A percentile compares a stretch with the other conserved stretches of the same genome.
phyloP scores from a whole-genome alignment of 53 echinoderm and acorn worm species.

The Echinarachnius parma region DNA sequence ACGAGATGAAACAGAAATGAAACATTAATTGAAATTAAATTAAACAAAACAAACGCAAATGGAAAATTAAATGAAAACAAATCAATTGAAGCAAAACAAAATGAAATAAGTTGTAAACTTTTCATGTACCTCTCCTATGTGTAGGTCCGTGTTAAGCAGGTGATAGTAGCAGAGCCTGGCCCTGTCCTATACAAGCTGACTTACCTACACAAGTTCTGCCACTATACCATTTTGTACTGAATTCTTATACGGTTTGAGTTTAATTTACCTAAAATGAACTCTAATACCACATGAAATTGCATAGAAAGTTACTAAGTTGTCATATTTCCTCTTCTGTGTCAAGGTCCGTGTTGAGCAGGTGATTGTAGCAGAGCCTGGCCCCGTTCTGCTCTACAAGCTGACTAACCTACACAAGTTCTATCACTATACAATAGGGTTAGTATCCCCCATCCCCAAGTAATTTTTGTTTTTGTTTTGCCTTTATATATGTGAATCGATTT shows the following conservation, averaged over 20 bases:
- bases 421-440: constrained; percentile 86
- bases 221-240: constrained; percentile 89
- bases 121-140: background rate
- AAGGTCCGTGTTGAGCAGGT: constrained; percentile 97
- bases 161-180: constrained; percentile 97
- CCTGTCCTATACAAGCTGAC: constrained; percentile 83
- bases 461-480: no score
- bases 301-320: background rate
- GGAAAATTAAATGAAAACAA: no score
- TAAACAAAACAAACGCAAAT: no score
- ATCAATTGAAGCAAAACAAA: no score
- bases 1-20: no score
- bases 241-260: no score
- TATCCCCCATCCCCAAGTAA: no score
- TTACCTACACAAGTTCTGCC: constrained; percentile 86
- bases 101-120: background rate
- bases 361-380: constrained; percentile 95
- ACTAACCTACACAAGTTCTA: constrained; percentile 91
- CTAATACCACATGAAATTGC: background rate
- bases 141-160: constrained; percentile 94
- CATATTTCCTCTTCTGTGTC: background rate
- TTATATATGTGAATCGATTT: no score
- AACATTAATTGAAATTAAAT: no score
- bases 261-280: constrained; percentile 2
- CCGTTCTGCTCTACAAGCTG: constrained; percentile 80